Evolutionary conservation across 2,797 vertebrate species (phyloP).

Genomic region (Selene dorsalis): DNA sequence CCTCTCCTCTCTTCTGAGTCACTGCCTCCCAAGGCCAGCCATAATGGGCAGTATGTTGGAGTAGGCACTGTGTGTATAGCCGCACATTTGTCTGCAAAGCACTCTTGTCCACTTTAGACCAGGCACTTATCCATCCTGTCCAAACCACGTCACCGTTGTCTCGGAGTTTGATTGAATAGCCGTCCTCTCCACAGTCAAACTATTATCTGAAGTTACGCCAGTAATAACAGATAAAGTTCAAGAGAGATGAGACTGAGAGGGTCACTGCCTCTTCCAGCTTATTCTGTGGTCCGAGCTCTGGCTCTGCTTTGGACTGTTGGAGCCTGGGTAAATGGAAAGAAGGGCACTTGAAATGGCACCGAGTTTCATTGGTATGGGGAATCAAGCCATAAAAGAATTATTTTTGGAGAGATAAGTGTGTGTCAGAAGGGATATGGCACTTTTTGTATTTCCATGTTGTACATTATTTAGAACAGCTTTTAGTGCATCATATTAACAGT

Average conservation of each 20-base stretch:
- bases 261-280: slow-evolving; percentile 32
- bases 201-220: slow-evolving; percentile 23
- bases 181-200: slow-evolving; percentile 30
- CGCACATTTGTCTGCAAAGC: slow-evolving; percentile 33
- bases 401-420: background rate
- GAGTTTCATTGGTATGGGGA: background rate
- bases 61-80: background rate
- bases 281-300: background rate
- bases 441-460: background rate
- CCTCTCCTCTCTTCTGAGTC: background rate
- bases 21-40: background rate
- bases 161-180: slow-evolving; percentile 39
- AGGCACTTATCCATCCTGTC: slow-evolving; percentile 37
- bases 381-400: background rate
- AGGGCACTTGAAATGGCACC: background rate
- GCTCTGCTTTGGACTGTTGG: background rate
- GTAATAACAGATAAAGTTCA: slow-evolving; percentile 46
- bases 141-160: slow-evolving; percentile 10
- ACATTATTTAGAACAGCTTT: background rate
- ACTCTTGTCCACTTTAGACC: slow-evolving; percentile 29
- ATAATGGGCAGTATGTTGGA: background rate
- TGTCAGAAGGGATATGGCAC: background rate
- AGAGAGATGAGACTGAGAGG: slow-evolving; percentile 44
- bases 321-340: slow-evolving; percentile 9
- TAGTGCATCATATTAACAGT: background rate